A percentile compares a stretch with the other conserved stretches of the same genome.
These are phyloP conservation scores for Acanthaster planci DNA, from an alignment of 35 echinoderm and acorn worm species.

Conservation along the genomic window DNA sequence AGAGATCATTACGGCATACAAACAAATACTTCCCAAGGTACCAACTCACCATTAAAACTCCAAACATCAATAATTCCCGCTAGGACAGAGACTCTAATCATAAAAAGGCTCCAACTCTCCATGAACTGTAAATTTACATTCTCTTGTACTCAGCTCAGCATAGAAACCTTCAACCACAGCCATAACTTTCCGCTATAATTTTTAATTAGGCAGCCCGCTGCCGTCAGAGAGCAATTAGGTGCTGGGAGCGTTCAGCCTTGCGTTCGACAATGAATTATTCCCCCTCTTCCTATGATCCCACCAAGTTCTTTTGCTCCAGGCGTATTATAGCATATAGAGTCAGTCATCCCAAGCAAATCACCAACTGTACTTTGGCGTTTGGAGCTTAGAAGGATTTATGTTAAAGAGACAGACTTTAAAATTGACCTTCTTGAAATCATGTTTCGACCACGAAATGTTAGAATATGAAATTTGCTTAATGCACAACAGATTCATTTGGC, in stretches of 20 bases:
- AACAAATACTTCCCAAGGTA: not conserved
- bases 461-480: too few species aligned
- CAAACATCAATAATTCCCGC: not conserved
- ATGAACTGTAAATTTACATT: not conserved
- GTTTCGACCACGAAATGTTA: too few species aligned
- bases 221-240: constrained; percentile 15
- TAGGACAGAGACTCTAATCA: not conserved
- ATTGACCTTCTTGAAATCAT: too few species aligned
- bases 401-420: too few species aligned
- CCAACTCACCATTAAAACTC: not conserved
- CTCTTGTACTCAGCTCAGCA: not conserved
- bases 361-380: not conserved
- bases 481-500: too few species aligned
- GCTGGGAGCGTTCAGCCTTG: not conserved
- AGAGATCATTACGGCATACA: too few species aligned
- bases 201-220: constrained; percentile 17
- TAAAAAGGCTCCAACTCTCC: not conserved
- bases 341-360: not conserved
- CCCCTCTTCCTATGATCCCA: constrained; percentile 3
- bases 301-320: not conserved
- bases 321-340: not conserved
- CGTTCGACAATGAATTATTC: not conserved
- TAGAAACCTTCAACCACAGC: not conserved
- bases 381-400: not conserved
- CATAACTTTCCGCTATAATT: constrained; percentile 29